Conservation (phyloP, 1,140 invertebrate species). For the Cotesia typhae region DNA sequence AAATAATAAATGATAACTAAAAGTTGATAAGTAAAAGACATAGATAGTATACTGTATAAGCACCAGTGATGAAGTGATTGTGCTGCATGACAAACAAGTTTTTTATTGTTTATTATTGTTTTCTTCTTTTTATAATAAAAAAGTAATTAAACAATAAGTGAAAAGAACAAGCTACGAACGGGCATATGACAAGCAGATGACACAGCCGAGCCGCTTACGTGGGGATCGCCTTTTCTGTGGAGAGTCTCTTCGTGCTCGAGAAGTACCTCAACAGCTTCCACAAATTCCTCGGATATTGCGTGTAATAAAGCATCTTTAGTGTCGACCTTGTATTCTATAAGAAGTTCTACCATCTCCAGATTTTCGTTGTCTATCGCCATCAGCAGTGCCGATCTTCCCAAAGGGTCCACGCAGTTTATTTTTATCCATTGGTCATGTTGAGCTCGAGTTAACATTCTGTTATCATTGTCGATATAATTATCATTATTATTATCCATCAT, state of each 20-base stretch:
- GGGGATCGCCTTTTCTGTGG: slow-evolving; percentile 80
- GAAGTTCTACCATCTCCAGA: slow-evolving; percentile 96
- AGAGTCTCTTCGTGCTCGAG: slow-evolving; percentile 90
- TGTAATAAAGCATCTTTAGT: slow-evolving; percentile 95
- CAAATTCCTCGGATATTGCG: slow-evolving; percentile 97
- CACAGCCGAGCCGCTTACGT: slow-evolving; percentile 71
- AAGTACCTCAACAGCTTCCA: slow-evolving; percentile 95
- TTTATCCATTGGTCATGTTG: slow-evolving; percentile 86
- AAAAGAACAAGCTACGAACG: slow-evolving; percentile 41
- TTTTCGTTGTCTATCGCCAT: slow-evolving; percentile 99
- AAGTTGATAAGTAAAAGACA: no score
- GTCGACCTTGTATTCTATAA: slow-evolving; percentile 88
- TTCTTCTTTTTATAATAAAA: not conserved
- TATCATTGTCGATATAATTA: slow-evolving; percentile 32
- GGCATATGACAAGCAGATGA: slow-evolving; percentile 43
- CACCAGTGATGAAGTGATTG: not conserved
- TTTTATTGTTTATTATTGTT: no score
- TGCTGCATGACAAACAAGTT: not conserved
- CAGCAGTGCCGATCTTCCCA: slow-evolving; percentile 88
- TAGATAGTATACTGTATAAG: not conserved
- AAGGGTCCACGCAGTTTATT: slow-evolving; percentile 96
- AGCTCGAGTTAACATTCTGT: slow-evolving; percentile 80
- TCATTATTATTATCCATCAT: no score
- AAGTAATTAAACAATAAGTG: not conserved
- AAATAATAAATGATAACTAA: no score